These are phyloP conservation scores for Rhagologus leucostigma DNA, from an alignment of 2,113 vertebrate genomes.

Conservation along the genomic window DNA sequence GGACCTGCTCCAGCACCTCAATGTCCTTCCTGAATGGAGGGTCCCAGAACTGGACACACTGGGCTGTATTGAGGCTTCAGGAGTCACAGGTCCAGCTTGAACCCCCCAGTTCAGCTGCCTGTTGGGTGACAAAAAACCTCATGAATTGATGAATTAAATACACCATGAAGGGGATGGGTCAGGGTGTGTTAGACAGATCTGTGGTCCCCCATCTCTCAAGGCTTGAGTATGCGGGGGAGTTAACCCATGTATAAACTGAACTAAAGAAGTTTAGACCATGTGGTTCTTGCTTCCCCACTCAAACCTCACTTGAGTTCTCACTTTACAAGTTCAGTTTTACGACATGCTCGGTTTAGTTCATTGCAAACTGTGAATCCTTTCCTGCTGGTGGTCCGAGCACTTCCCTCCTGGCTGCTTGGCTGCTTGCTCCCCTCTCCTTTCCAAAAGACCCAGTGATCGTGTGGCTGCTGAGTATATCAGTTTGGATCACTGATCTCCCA, in stretches of 20 bases:
- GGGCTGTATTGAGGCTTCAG: rapidly evolving
- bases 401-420: neutral
- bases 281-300: neutral
- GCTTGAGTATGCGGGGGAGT: rapidly evolving
- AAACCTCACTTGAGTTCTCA: neutral
- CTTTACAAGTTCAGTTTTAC: rapidly evolving
- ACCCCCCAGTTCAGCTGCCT: rapidly evolving
- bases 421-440: rapidly evolving
- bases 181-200: rapidly evolving
- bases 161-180: rapidly evolving
- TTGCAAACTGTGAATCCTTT: neutral
- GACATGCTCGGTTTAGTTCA: neutral
- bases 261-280: rapidly evolving
- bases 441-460: rapidly evolving
- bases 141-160: neutral
- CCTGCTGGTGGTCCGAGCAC: rapidly evolving
- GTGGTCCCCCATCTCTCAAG: too few species aligned
- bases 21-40: neutral
- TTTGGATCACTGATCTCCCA: neutral
- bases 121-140: rapidly evolving
- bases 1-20: rapidly evolving
- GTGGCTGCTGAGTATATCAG: neutral
- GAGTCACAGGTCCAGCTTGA: neutral
- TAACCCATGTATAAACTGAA: neutral
- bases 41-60: rapidly evolving